These are phyloP conservation scores for Suncus etruscus DNA, from an alignment of 2,113 vertebrate species.

Conservation along the genomic window DNA sequence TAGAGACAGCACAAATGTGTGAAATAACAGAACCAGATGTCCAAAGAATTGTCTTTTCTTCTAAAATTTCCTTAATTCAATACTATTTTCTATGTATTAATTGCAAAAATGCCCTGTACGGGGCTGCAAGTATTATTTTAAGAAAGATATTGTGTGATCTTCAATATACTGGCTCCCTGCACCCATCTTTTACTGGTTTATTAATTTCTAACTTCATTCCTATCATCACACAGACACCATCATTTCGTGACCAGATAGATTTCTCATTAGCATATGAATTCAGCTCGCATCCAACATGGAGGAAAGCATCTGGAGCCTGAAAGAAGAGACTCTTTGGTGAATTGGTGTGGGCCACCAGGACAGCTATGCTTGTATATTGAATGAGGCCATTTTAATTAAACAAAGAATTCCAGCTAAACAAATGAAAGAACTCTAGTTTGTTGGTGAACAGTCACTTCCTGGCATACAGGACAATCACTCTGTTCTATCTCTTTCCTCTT, in stretches of 20 bases:
- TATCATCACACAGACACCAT: not conserved
- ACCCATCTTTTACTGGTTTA: not conserved
- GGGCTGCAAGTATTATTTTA: not conserved
- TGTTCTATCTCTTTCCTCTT: not conserved
- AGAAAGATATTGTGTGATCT: not conserved
- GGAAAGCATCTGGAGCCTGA: not conserved
- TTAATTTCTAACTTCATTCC: not conserved
- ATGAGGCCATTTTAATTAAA: not conserved
- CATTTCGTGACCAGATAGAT: not conserved
- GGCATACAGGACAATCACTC: not conserved
- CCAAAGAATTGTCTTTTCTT: slow-evolving; percentile 16
- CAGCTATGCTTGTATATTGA: fast-evolving
- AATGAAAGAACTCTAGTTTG: not conserved
- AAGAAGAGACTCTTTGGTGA: not conserved
- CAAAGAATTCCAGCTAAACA: not conserved
- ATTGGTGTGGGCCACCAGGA: not conserved
- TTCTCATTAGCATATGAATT: not conserved
- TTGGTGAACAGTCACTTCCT: not conserved
- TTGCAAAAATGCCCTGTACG: not conserved
- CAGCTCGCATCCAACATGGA: not conserved
- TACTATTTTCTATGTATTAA: slow-evolving; percentile 24
- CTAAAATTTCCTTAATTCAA: not conserved
- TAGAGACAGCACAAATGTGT: not conserved
- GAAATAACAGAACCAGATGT: slow-evolving; percentile 23
- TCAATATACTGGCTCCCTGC: not conserved